Conservation (phyloP, 2,113 vertebrate genomes). For the Gobio gobio region DNA sequence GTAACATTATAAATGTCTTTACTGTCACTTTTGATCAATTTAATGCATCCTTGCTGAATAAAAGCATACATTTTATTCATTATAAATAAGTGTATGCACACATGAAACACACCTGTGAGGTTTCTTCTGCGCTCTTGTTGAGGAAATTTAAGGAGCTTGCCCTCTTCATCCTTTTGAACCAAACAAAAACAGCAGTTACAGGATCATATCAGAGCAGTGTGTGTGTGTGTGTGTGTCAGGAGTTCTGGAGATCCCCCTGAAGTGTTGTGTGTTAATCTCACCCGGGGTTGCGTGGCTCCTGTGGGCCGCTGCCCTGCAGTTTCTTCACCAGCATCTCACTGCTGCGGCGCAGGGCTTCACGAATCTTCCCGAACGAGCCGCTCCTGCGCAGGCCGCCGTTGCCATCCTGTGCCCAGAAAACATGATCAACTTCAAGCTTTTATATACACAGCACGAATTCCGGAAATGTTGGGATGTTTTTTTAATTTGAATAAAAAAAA, state of each 20-base stretch:
- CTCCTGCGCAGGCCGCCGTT: conserved; percentile 83
- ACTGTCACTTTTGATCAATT: too few relatives aligned
- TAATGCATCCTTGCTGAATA: too few relatives aligned
- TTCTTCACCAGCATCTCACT: conserved; percentile 93
- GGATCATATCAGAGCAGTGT: background rate
- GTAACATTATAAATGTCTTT: too few relatives aligned
- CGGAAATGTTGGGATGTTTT: too few relatives aligned
- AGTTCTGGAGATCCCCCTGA: background rate
- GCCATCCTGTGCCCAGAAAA: conserved; percentile 74
- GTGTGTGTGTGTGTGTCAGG: background rate
- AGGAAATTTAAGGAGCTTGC: conserved; percentile 91
- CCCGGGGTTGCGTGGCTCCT: conserved; percentile 85
- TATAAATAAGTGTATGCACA: background rate
- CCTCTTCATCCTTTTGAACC: conserved; percentile 81
- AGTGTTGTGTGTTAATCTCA: conserved; percentile 52
- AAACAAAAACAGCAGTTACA: background rate
- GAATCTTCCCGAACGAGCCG: conserved; percentile 86
- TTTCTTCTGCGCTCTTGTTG: conserved; percentile 84
- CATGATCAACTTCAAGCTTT: background rate
- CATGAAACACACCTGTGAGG: conserved; percentile 67
- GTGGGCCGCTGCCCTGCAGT: conserved; percentile 83
- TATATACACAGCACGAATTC: too few relatives aligned
- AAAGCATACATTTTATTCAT: too few relatives aligned
- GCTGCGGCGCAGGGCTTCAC: conserved; percentile 85
- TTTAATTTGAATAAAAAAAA: too few relatives aligned